Conservation (phyloP, 2,888 invertebrate genomes). For the Nipponacmea schrenckii region DNA sequence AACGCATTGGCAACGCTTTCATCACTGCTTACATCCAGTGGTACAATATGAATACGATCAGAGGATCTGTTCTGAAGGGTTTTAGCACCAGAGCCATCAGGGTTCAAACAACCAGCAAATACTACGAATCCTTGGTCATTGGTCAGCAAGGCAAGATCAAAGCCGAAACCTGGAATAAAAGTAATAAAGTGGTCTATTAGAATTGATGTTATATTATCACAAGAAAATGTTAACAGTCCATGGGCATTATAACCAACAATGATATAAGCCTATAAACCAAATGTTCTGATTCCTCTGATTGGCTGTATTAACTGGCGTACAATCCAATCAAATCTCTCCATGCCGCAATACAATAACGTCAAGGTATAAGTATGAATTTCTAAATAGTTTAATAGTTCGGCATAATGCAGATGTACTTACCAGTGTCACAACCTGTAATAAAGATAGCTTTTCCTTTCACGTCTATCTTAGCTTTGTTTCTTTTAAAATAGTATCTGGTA, state of each 20-base stretch:
- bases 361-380: no score
- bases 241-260: no score
- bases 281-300: no score
- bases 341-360: no score
- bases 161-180: constrained; percentile 20
- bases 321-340: no score
- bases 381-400: no score
- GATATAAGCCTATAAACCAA: no score
- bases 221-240: no score
- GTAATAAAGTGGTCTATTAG: no score
- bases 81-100: constrained; percentile 14
- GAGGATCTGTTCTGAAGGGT: neutral
- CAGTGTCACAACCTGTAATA: constrained; percentile 34
- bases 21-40: constrained; percentile 20
- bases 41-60: constrained; percentile 9
- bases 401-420: constrained; percentile 16
- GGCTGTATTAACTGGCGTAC: no score
- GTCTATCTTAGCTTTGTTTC: constrained; percentile 5
- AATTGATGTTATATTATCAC: no score
- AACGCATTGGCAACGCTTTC: constrained; percentile 5
- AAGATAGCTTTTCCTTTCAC: constrained; percentile 25
- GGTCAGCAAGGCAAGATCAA: constrained; percentile 17
- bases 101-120: constrained; percentile 25
- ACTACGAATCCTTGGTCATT: constrained; percentile 22
- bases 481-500: neutral